Conservation (phyloP, 1,140 invertebrate species). For the Pseudomyrmex sp. region DNA sequence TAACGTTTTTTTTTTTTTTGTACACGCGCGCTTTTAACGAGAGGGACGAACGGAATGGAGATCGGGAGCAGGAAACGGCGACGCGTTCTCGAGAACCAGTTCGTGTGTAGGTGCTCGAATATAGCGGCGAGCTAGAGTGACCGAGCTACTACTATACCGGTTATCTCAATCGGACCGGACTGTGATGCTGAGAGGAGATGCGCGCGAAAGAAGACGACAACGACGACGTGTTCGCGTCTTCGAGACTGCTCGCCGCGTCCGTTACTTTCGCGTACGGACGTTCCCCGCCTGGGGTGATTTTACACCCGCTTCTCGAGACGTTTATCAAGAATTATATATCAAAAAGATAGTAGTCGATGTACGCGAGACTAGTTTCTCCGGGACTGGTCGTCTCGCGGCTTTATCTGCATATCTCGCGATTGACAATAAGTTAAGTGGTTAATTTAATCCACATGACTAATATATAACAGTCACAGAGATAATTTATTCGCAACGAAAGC, state of each 20-base stretch:
- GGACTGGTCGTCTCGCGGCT: constrained; percentile 11
- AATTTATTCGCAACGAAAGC: not conserved
- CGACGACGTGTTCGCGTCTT: not conserved
- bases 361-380: not conserved
- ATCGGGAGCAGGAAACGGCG: not conserved
- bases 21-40: too few relatives aligned
- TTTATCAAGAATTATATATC: constrained; percentile 11
- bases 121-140: constrained; percentile 7
- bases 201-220: constrained; percentile 9
- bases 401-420: constrained; percentile 30
- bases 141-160: not conserved
- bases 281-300: not conserved
- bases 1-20: not conserved
- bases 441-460: constrained; percentile 30
- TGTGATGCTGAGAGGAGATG: not conserved
- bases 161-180: constrained; percentile 9
- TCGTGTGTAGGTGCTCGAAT: constrained; percentile 24
- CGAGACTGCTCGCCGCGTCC: not conserved
- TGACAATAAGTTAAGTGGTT: constrained; percentile 53
- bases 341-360: not conserved
- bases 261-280: not conserved
- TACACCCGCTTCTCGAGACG: not conserved
- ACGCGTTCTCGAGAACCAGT: constrained; percentile 26
- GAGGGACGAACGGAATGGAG: not conserved
- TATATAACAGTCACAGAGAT: not conserved